Percentiles rank a stretch among this genome's conserved stretches.
Evolutionary conservation across 2,888 invertebrate species (phyloP).

Genomic region (Lycaena phlaeas): DNA sequence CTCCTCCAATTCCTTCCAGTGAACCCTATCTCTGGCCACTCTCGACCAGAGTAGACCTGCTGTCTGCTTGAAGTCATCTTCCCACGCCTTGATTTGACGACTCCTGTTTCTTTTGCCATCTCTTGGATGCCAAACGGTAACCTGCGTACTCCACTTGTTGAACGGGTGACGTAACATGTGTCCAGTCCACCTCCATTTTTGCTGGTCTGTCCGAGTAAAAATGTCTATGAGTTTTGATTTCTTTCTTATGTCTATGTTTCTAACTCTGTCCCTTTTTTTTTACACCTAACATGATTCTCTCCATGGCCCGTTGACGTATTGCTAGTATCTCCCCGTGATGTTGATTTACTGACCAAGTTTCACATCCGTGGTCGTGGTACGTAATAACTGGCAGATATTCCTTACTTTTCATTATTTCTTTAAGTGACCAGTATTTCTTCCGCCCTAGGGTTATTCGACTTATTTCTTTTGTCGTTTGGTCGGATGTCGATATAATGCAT

Average conservation of each 20-base stretch:
- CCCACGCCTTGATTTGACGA: too few species aligned
- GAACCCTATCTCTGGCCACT: too few species aligned
- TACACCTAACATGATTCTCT: background rate
- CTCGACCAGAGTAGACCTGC: too few species aligned
- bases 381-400: background rate
- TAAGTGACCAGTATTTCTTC: slow-evolving; percentile 8
- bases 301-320: slow-evolving; percentile 4
- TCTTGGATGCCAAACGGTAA: background rate
- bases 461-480: too few species aligned
- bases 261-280: background rate
- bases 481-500: too few species aligned
- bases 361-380: slow-evolving; percentile 17
- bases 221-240: slow-evolving; percentile 7
- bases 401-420: slow-evolving; percentile 8
- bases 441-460: too few species aligned
- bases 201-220: slow-evolving; percentile 2
- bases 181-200: slow-evolving; percentile 8
- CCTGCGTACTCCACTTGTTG: background rate
- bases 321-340: slow-evolving; percentile 6
- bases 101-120: background rate
- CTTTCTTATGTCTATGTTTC: background rate
- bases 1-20: too few species aligned
- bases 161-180: slow-evolving; percentile 5
- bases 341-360: slow-evolving; percentile 10
- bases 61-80: too few species aligned